Conservation (phyloP, 2,113 vertebrate species). For the Microcebus ravelobensis region DNA sequence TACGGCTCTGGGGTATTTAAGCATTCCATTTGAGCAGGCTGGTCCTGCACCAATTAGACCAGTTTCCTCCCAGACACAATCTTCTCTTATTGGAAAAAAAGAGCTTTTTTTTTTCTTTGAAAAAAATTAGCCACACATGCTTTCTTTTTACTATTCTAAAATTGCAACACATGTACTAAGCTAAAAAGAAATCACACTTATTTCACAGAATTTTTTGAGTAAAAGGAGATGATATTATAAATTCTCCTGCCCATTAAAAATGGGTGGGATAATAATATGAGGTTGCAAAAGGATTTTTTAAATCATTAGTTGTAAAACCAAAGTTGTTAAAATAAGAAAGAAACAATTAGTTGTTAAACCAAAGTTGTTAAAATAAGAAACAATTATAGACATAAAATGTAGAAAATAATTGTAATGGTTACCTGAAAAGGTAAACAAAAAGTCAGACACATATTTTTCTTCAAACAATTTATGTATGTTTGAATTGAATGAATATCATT, state of each 20-base stretch:
- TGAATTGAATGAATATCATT: background rate
- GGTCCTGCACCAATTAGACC: background rate
- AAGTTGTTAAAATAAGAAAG: background rate
- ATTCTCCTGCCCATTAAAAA: constrained; percentile 23
- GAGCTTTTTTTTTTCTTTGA: background rate
- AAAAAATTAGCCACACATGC: background rate
- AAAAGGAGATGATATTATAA: background rate
- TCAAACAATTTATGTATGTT: background rate
- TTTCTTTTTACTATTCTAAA: constrained; percentile 26
- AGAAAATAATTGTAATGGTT: background rate
- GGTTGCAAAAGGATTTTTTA: background rate
- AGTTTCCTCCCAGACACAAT: background rate
- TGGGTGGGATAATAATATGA: background rate
- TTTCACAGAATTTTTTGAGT: constrained; percentile 20
- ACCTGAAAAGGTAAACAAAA: background rate
- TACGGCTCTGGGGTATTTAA: constrained; percentile 37
- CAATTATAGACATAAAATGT: background rate
- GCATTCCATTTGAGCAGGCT: constrained; percentile 5
- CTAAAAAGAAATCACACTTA: background rate
- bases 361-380: background rate
- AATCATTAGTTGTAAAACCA: background rate
- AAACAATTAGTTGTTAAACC: background rate
- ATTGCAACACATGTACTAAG: background rate
- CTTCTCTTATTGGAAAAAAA: background rate
- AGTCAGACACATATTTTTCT: background rate